Evolutionary conservation across 2,113 vertebrate genomes (phyloP).

Genomic region (Capra hircus): DNA sequence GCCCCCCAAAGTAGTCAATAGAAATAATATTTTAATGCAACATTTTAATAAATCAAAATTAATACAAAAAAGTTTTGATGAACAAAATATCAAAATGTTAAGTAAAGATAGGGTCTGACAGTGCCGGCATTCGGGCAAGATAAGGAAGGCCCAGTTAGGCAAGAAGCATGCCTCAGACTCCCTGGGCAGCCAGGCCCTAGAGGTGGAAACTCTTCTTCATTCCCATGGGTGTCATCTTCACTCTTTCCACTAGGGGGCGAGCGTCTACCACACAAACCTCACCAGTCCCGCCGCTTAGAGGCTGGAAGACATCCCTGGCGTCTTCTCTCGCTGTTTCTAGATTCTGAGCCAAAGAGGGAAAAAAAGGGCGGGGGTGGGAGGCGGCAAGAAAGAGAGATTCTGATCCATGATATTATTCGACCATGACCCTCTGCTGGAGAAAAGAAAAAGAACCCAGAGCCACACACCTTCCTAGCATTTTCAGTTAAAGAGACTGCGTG

Average conservation of each 20-base stretch:
- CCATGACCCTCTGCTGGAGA: not conserved
- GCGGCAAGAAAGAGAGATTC: not conserved
- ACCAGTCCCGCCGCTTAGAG: not conserved
- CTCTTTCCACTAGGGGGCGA: not conserved
- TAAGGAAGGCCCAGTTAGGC: rapidly evolving
- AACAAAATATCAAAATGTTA: not conserved
- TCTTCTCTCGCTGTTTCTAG: not conserved
- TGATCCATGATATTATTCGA: not conserved
- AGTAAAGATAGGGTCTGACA: not conserved
- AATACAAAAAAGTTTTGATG: not conserved
- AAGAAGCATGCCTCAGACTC: rapidly evolving
- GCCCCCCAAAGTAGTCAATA: not conserved
- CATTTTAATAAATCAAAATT: not conserved
- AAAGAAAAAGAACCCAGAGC: not conserved
- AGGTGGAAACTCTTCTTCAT: not conserved
- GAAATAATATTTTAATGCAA: not conserved
- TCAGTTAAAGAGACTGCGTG: not conserved
- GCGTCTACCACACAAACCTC: not conserved
- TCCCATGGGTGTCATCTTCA: not conserved
- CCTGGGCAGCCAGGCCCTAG: not conserved
- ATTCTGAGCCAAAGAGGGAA: not conserved
- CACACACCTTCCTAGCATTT: not conserved
- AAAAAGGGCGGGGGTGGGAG: too few relatives aligned
- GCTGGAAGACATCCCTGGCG: not conserved
- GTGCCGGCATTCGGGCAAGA: not conserved